Base-by-base conservation (phyloP, 2,113 vertebrate genomes). In the Bubo scandiacus region DNA sequence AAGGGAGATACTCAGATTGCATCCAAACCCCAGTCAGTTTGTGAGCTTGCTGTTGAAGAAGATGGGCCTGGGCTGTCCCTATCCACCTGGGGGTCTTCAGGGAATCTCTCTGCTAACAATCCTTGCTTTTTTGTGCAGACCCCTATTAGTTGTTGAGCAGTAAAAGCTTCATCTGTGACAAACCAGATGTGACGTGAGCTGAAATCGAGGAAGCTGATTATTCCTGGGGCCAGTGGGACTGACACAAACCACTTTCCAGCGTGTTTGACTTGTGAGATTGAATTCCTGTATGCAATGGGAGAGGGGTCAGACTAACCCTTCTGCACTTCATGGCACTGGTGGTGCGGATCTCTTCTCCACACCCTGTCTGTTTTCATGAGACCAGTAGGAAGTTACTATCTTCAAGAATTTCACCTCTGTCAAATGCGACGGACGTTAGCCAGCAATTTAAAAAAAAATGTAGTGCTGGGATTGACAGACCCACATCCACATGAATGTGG, bases 201-300 rank as follows among this genome's bases (percentile, higher is more conserved):
- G 79, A 85, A 85, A 67, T 87, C 43, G 30, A 32, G 62, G 30
- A 61, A 20, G 18, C 16, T 40, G 80, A 17, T 68, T 47, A 40
- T 62, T 94, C 55, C 86, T 67, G 55, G 25, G 59, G 72, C 36
- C 51, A n/a, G 45, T 3, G 2, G 59, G 27, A 61, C 59, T 3
- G 0, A 47, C 0, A 0, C 10, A 81, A 34, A 55, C 26, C 0
- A 0, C 47, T 73, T 91, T 43, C 17, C 65, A 36, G 27, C 19
- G 18, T 4, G 0, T 81, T 81, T 81, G n/a, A 66, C 59, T 74
- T 3, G 6, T 45, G 49, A 42, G 58, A 20, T 14, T 66, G 74
- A 40, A 68, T 71, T 93, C 49, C 34, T 92, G 36, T 0, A 0
- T 71, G 43, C 12, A 3, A 23, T 49, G 63, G 51, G 34, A 84